Evolutionary conservation across 2,888 invertebrate genomes (phyloP).

Genomic region (Megastigmus dorsalis): DNA sequence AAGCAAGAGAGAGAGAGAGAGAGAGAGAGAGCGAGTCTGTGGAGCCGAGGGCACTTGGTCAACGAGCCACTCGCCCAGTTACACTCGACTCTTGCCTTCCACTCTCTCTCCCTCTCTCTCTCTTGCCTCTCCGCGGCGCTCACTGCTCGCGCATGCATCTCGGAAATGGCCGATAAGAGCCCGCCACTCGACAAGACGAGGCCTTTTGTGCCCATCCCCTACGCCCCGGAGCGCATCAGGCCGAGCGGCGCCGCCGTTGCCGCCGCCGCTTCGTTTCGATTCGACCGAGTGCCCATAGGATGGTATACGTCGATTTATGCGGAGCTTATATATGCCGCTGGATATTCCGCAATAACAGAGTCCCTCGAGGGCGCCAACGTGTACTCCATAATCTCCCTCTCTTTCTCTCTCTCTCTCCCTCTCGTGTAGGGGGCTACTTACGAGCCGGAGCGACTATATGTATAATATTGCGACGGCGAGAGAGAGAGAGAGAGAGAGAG

Average conservation of each 20-base stretch:
- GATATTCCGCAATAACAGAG: slow-evolving; percentile 52
- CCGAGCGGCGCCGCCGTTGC: slow-evolving; percentile 14
- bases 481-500: too few relatives aligned
- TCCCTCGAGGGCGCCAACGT: slow-evolving; percentile 51
- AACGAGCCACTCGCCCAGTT: slow-evolving; percentile 46
- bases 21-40: slow-evolving; percentile 7
- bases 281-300: too few relatives aligned
- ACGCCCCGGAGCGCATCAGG: neutral
- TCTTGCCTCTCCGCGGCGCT: slow-evolving; percentile 43
- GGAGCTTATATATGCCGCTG: neutral
- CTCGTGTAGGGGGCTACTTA: neutral
- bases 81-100: slow-evolving; percentile 54
- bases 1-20: slow-evolving; percentile 21
- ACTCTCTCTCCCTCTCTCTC: slow-evolving; percentile 21
- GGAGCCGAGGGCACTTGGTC: slow-evolving; percentile 52
- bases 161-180: slow-evolving; percentile 62
- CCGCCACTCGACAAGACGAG: slow-evolving; percentile 57
- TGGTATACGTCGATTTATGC: slow-evolving; percentile 14
- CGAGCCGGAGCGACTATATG: too few relatives aligned
- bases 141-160: slow-evolving; percentile 54
- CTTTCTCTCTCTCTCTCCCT: too few relatives aligned
- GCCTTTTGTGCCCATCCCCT: slow-evolving; percentile 56
- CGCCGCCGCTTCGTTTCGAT: slow-evolving; percentile 23
- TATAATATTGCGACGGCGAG: slow-evolving; percentile 6
- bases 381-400: too few relatives aligned